phyloP scores from a whole-genome alignment of 2,888 invertebrate genomes.

The Amiota communis region DNA sequence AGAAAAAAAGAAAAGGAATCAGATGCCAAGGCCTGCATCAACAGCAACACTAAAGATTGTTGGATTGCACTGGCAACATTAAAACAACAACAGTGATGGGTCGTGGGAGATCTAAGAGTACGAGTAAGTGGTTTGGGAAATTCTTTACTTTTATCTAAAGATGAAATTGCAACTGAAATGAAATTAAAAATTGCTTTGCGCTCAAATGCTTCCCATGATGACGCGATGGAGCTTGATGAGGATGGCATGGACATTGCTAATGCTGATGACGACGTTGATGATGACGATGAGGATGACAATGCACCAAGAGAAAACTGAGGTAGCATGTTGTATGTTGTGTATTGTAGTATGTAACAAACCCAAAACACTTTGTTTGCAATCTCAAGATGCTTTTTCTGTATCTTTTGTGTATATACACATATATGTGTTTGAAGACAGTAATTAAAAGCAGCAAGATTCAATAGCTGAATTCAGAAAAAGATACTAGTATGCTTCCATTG shows the following conservation, averaged over 20 bases:
- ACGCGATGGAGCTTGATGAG: neutral
- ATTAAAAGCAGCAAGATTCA: conserved; percentile 58
- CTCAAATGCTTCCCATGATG: neutral
- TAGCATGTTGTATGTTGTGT: too few species aligned
- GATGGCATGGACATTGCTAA: neutral
- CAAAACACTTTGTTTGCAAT: too few species aligned
- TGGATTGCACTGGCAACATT: neutral
- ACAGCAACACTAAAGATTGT: neutral
- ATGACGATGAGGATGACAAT: neutral
- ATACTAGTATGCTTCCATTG: too few species aligned
- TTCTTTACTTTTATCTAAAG: conserved; percentile 18
- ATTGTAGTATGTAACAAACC: too few species aligned
- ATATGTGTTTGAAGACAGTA: conserved; percentile 55
- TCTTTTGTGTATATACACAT: too few species aligned
- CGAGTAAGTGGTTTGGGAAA: neutral
- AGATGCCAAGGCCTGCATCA: neutral
- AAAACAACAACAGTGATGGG: neutral
- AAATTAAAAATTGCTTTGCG: conserved; percentile 32
- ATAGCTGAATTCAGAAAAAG: neutral
- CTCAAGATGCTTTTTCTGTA: too few species aligned
- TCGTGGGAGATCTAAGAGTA: neutral
- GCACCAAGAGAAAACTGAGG: neutral
- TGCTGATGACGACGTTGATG: neutral
- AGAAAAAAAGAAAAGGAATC: neutral
- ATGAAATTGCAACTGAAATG: conserved; percentile 27